Evolutionary conservation across 2,888 invertebrate genomes (phyloP), one percentile per base, ranked within the genome.

Genomic region (Furcula furcula): DNA sequence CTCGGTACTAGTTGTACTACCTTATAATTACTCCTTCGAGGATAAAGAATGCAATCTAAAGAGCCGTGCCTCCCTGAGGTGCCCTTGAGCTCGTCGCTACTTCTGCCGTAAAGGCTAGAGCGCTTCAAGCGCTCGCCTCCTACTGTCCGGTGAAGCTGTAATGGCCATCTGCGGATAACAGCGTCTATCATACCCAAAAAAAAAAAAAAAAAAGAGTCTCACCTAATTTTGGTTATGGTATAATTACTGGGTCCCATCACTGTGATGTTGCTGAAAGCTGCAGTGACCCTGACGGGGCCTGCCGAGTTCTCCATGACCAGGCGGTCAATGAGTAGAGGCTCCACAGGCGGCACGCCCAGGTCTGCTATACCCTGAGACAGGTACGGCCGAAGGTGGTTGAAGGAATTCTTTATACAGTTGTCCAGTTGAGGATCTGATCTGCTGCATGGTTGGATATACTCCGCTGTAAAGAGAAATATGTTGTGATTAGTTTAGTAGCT

Each of bases 221-320:
- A 93, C 92, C 91, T 91, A 34, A 94, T 93, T 59, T 92, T 92
- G 10, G 90, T 91, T 29, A 95, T 90, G 2, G 92, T 91, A 64
- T 93, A 94, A 69, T 94, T 94, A 58, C 94, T 93, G 9, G 94
- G 93, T 20, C 95, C 95, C n/a, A 91, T 76, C 0, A 93, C 93
- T 0, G 94, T 93, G 55, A 95, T 93, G 63, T 95, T 94, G 36
- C 86, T 91, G 76, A 95, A 95, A 0, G 92, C 80, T 0, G 94
- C 94, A 6, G 92, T 91, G 9, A 95, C 92, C 40, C 93, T 87
- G 9, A 95, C 93, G 0, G 94, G 92, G 0, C 95, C 95, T 6
- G 93, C 93, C 0, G 93, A 92, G 68, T 95, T 95, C 69, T 94
- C 94, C 91, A 95, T 95, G 27, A 92, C 90, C 47, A 95, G 85